Evolutionary conservation across 2,797 vertebrate genomes (phyloP).

Genomic region (Amblyopsis hoosieri): DNA sequence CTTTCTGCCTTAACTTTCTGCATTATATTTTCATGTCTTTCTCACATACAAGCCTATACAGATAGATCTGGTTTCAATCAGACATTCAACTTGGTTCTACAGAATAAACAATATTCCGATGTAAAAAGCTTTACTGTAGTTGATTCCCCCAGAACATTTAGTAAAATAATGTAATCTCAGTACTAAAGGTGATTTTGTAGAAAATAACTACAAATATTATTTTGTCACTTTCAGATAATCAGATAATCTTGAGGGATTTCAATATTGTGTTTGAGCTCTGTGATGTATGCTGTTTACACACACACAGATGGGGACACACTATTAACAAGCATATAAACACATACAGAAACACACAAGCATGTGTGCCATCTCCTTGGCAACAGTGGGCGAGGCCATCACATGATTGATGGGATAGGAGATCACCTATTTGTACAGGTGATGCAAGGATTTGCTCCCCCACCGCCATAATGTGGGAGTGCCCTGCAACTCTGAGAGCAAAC

Average conservation of each 20-base stretch:
- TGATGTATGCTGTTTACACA: not conserved
- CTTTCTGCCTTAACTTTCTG: not conserved
- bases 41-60: too few relatives aligned
- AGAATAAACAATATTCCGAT: too few relatives aligned
- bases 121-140: too few relatives aligned
- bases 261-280: too few relatives aligned
- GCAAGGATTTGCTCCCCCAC: conserved; percentile 59
- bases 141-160: too few relatives aligned
- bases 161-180: too few relatives aligned
- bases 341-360: not conserved
- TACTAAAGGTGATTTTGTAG: too few relatives aligned
- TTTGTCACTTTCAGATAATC: too few relatives aligned
- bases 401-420: conserved; percentile 70
- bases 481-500: conserved; percentile 33
- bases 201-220: too few relatives aligned
- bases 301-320: not conserved
- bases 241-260: too few relatives aligned
- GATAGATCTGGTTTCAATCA: too few relatives aligned
- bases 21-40: not conserved
- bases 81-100: too few relatives aligned
- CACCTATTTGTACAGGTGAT: conserved; percentile 70
- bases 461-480: conserved; percentile 36
- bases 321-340: not conserved
- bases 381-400: conserved; percentile 31
- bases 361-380: conserved; percentile 50